phyloP scores from a whole-genome alignment of 2,797 vertebrate species.

The Mareca strepera region DNA sequence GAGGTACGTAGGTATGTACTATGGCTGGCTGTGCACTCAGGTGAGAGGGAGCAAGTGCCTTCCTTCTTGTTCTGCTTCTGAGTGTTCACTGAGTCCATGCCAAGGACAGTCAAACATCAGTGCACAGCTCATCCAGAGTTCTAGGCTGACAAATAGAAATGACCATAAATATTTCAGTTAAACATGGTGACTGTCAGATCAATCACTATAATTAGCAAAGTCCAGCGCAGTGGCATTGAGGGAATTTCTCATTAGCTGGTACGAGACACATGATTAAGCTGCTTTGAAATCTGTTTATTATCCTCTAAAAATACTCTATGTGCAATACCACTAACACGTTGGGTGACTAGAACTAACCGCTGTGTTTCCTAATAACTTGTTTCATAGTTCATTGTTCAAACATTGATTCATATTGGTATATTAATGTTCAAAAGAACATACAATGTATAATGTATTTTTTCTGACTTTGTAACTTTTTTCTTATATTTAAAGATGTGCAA shows the following conservation, averaged over 20 bases:
- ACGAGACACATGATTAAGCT: not conserved
- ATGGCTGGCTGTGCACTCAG: rapidly evolving
- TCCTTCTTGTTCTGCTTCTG: not conserved
- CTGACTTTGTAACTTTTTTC: not conserved
- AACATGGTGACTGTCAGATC: not conserved
- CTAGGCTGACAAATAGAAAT: not conserved
- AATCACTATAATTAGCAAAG: not conserved
- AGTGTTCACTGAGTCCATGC: rapidly evolving
- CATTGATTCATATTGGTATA: not conserved
- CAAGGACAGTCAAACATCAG: not conserved
- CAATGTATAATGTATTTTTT: not conserved
- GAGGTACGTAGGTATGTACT: rapidly evolving
- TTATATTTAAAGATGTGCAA: not conserved
- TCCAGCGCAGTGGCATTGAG: not conserved
- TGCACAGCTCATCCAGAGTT: not conserved
- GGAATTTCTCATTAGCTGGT: not conserved
- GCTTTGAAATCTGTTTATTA: not conserved
- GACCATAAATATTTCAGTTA: not conserved
- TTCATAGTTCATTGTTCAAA: not conserved
- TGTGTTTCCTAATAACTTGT: not conserved
- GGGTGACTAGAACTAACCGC: not conserved
- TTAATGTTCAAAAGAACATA: not conserved
- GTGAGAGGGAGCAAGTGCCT: not conserved
- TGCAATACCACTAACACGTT: not conserved
- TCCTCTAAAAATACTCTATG: not conserved